Base-by-base conservation (phyloP, 1,140 invertebrate species). In the Scaptomyza pallida region DNA sequence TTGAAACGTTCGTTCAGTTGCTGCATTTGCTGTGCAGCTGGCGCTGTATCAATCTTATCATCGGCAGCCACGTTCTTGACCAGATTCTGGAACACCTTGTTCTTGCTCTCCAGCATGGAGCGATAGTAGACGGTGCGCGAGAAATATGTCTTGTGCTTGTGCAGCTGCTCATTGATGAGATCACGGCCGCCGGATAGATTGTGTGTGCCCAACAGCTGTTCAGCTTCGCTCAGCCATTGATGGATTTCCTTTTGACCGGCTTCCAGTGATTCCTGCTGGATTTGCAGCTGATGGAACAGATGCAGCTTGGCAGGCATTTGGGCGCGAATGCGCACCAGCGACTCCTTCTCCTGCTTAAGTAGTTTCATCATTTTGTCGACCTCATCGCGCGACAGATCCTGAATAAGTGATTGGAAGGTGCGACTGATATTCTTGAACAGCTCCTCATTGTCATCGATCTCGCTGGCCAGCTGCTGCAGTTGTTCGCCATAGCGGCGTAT, bases 21-120 rank as follows among this genome's bases (percentile, higher is more conserved):
- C 23, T 94, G 93, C 93, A 98, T 95, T 15, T 94, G 94, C 1
- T 93, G 91, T 5, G 95, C 93, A 65, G 95, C 94, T 13, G 95
- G 94, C 0, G 93, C 93, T 2, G 95, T 95, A 76, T 97, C 95
- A 3, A 95, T 93, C 70, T 94, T 95, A 61, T 95, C 94, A 70
- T 95, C 94, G 60, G 94, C 92, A 51, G 96, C 94, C 3, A 96
- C 94, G 0, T 96, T 94, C 78, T 96, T 95, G 0, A 96, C 93
- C n/a, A 98, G 96, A 79, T 95, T 97, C 69, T 95, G 94, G 91
- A 97, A 95, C n/a, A 98, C 95, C 92, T 98, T 98, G 91, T 98
- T 98, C 92, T 98, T 98, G 79, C 96, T 98, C 75, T 98, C 97
- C 40, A 98, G 89, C 95, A 98, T 97, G 0, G 97, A 97, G 88